A percentile compares a stretch with the other conserved stretches of the same genome.
Evolutionary conservation across 2,113 vertebrate species (phyloP).

Genomic region (Megaleporinus macrocephalus): DNA sequence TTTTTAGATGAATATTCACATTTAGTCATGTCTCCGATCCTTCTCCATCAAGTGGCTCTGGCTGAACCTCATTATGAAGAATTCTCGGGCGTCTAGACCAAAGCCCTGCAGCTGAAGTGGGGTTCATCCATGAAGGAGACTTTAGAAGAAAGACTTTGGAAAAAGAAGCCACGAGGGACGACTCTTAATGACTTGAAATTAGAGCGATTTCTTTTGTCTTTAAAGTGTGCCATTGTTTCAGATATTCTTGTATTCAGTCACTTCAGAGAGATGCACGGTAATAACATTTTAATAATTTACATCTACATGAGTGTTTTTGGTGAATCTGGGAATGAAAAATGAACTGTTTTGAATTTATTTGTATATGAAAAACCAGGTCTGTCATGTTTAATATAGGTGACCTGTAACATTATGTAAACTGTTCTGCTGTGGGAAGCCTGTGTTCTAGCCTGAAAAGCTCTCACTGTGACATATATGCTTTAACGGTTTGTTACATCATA

Average conservation of each 20-base stretch:
- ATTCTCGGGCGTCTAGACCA: not conserved
- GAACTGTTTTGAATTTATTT: no score
- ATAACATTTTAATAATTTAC: not conserved
- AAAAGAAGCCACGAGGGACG: not conserved
- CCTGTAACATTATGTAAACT: no score
- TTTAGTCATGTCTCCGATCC: not conserved
- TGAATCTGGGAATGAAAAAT: no score
- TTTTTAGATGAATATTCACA: not conserved
- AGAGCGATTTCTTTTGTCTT: not conserved
- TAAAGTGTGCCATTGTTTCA: not conserved
- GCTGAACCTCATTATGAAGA: not conserved
- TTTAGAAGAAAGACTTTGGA: not conserved
- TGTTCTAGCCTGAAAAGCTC: no score
- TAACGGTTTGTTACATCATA: no score
- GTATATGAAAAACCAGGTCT: no score
- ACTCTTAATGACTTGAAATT: not conserved
- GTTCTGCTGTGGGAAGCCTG: no score
- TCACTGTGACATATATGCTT: no score
- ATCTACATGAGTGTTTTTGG: no score
- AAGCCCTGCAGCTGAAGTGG: constrained; percentile 4
- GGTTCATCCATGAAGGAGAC: constrained; percentile 3
- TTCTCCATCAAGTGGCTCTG: not conserved
- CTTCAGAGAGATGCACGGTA: not conserved
- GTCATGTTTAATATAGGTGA: no score
- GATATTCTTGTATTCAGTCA: not conserved